Evolutionary conservation across 1,140 invertebrate species (phyloP).

Genomic region (Coelopa frigida): DNA sequence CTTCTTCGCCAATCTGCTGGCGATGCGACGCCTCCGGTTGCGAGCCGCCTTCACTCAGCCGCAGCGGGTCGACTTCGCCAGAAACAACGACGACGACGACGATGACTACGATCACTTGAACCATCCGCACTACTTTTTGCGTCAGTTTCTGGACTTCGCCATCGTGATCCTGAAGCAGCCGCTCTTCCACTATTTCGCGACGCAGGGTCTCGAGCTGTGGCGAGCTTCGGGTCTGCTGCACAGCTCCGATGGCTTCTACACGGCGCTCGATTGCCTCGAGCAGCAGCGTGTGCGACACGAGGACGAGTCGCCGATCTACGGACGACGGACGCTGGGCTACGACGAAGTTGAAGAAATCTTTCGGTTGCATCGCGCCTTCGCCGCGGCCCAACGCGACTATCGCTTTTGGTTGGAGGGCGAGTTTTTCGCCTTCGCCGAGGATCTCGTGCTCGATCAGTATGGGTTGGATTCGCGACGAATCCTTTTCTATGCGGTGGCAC

Average conservation of each 20-base stretch:
- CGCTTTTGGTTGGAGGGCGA: slow-evolving; percentile 35
- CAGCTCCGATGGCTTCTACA: slow-evolving; percentile 31
- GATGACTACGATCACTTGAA: slow-evolving; percentile 31
- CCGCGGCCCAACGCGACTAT: slow-evolving; percentile 23
- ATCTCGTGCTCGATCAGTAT: slow-evolving; percentile 31
- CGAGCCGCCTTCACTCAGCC: slow-evolving; percentile 22
- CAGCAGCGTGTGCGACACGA: slow-evolving; percentile 17
- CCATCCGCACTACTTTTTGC: slow-evolving; percentile 31
- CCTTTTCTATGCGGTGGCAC: slow-evolving; percentile 36
- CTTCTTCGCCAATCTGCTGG: slow-evolving; percentile 29
- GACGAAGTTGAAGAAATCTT: slow-evolving; percentile 26
- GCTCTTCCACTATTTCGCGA: slow-evolving; percentile 39
- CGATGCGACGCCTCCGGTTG: slow-evolving; percentile 18
- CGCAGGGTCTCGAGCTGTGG: slow-evolving; percentile 33
- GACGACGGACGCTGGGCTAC: slow-evolving; percentile 8
- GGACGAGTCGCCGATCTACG: background rate
- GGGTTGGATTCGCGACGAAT: slow-evolving; percentile 23
- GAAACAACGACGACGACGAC: no score
- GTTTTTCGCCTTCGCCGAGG: slow-evolving; percentile 35
- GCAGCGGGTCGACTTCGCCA: no score
- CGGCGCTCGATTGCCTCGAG: slow-evolving; percentile 33
- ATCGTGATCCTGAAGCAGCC: slow-evolving; percentile 27
- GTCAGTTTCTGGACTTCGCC: slow-evolving; percentile 31
- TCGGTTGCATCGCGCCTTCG: slow-evolving; percentile 29
- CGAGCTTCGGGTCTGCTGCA: slow-evolving; percentile 21